phyloP scores from a whole-genome alignment of 2,797 vertebrate species.

The Gastrophryne carolinensis region DNA sequence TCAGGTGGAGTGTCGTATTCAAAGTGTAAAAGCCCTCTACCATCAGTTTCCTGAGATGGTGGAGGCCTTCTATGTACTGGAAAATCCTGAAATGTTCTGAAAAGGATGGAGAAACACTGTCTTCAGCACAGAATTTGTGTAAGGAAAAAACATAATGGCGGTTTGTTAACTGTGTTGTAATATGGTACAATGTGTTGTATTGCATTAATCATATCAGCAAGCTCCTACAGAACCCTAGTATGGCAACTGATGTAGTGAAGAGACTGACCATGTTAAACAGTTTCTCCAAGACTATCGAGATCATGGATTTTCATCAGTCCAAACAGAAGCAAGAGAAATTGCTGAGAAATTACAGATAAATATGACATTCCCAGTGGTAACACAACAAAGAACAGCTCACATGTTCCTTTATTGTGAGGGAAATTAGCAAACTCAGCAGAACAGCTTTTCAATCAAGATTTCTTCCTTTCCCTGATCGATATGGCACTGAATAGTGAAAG shows the following conservation, averaged over 20 bases:
- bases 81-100: constrained; percentile 29
- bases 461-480: neutral
- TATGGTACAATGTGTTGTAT: neutral
- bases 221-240: no score
- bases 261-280: no score
- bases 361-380: neutral
- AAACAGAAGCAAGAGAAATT: neutral
- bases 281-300: neutral
- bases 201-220: neutral
- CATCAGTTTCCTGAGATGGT: constrained; percentile 50
- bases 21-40: constrained; percentile 45
- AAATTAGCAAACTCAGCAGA: neutral
- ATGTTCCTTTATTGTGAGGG: neutral
- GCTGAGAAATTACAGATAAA: neutral
- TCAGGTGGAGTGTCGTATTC: constrained; percentile 47
- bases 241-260: no score
- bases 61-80: constrained; percentile 41
- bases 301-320: neutral
- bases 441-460: neutral
- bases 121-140: neutral
- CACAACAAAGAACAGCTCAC: neutral
- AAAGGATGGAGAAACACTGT: constrained; percentile 43
- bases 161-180: neutral
- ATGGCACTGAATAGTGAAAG: no score
- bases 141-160: neutral